Conservation (phyloP, 1,140 invertebrate genomes). For the Palaemon carinicauda region DNA sequence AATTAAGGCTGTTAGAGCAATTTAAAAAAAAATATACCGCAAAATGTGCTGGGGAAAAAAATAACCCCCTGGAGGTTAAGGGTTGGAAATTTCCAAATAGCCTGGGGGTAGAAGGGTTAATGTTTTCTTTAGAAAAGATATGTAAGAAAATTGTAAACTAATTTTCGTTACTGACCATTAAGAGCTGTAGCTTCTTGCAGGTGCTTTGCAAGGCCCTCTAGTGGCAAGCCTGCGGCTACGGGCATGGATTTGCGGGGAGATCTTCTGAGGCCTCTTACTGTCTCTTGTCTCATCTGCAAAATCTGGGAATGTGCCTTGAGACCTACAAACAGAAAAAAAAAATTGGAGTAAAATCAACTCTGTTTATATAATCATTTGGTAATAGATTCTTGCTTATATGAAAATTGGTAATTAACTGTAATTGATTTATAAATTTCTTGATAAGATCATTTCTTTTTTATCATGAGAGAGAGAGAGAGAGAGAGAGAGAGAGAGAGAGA, state of each 20-base stretch:
- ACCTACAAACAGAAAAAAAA: not conserved
- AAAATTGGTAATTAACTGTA: no score
- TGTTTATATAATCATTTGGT: not conserved
- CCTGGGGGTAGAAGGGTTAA: no score
- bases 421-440: no score
- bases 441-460: no score
- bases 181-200: conserved; percentile 1
- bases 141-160: not conserved
- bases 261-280: not conserved
- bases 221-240: not conserved
- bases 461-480: no score
- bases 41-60: no score
- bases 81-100: no score
- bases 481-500: no score
- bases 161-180: not conserved
- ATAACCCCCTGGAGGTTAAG: no score
- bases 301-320: not conserved
- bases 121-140: not conserved
- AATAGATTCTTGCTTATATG: no score
- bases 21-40: no score
- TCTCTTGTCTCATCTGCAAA: not conserved
- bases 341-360: not conserved
- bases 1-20: no score
- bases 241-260: conserved; percentile 16
- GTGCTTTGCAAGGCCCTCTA: conserved; percentile 37